Evolutionary conservation across 2,888 invertebrate genomes (phyloP), one percentile per base, ranked within the genome.

Genomic region (Heliothis peltigera): DNA sequence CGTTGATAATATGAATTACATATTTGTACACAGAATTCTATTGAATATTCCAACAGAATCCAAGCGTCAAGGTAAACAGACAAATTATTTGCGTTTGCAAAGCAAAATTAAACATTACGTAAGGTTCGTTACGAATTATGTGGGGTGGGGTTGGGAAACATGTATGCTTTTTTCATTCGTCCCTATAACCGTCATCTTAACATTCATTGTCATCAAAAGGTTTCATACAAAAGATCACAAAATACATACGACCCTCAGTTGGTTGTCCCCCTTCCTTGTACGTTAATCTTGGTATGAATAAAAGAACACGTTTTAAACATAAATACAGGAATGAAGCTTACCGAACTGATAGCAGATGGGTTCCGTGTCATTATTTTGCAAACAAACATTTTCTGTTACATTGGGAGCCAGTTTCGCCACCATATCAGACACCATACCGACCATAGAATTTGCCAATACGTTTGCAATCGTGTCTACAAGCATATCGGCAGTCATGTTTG

Each of bases 321-420:
- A 35, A 22, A 35, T 18, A 15, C 0, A 18, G 1, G 6, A 0
- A 15, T 42, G 0, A 17, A 17, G 73, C 89, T 87, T 68, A 93
- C 92, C 92, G 79, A 92, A 91, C 52, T 80, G 81, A 70, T 91
- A 93, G 66, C 92, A 92, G 35, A 81, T 72, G 2, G 85, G 75
- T 70, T 88, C 85, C 59, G 88, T 89, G 7, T 62, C 66, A 12
- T 71, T 77, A 64, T 91, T 89, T 68, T 86, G 86, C 10, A 89
- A 74, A 72, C 90, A 91, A 49, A 85, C 39, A 32, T 85, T 76
- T 46, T 83, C 64, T 22, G 62, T 56, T n/a, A 42, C 25, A 56
- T 64, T 77, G 4, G 58, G 22, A 10, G 25, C n/a, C n/a, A 56
- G 15, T 4, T 65, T 60, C 6, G 43, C 42, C 17, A 72, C 62